Evolutionary conservation across 2,888 invertebrate genomes (phyloP), one percentile per base, ranked within the genome.

Genomic region (Macrostomum cliftonense): DNA sequence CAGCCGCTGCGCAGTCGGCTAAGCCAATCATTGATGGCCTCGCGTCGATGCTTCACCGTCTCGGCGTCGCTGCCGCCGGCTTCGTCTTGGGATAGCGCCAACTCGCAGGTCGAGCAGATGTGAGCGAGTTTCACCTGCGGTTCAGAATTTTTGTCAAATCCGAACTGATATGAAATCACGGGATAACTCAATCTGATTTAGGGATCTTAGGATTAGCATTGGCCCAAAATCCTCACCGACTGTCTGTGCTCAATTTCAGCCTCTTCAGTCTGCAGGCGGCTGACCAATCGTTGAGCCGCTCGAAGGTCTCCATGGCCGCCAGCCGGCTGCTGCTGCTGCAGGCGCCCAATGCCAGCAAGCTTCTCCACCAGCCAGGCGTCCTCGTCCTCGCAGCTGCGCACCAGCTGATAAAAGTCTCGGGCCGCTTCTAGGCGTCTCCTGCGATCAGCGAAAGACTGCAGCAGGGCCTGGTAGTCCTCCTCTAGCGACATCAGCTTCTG

Each of bases 371-470:
- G 76, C 93, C 95, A 95, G 1, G 85, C 81, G 73, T 93, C 91
- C 70, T 95, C 95, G 61, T 95, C 95, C 60, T 95, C 93, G 59
- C 88, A 83, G 65, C 95, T 93, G 70, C 91, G 88, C 50, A 91
- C 73, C 72, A 95, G 91, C 71, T 91, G 88, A 73, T 83, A 91
- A 61, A 88, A 83, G 63, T 85, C 83, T 52, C 88, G 76, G 0
- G 89, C 87, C 61, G 91, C 88, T 67, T 93, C 89, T 13, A 97
- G 73, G 13, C 83, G 76, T 1, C 79, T 79, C 54, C 86, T 80
- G 9, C 89, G 77, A 58, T 79, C 79, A 48, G 80, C 79, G 40
- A 81, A 80, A 37, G 80, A 77, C 43, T 80, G 78, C 13, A 78
- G 73, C 51, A 82, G 63, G 9, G 38, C 17, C 11, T 46, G 40